A percentile compares a stretch with the other conserved stretches of the same genome.
Conservation (phyloP, 1,140 invertebrate species). For the Tyrophagus putrescentiae region DNA sequence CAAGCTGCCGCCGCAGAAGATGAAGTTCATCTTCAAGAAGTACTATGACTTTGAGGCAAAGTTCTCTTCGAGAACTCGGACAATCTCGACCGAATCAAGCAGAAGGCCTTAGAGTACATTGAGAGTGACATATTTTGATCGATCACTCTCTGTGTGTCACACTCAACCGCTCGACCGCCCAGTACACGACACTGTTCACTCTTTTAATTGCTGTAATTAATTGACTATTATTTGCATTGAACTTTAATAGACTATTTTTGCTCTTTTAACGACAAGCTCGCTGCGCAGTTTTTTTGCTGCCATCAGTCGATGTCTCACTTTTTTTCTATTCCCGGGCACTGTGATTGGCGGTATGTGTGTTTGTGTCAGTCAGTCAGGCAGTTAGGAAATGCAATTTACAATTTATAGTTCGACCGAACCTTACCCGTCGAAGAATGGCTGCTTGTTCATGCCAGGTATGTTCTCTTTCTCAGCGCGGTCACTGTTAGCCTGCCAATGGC, state of each 20-base stretch:
- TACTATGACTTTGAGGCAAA: constrained; percentile 22
- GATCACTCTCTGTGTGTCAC: not conserved
- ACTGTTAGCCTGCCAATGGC: not conserved
- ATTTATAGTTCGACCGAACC: not conserved
- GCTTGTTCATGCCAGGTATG: not conserved
- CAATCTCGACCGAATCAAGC: constrained; percentile 14
- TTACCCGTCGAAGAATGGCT: not conserved
- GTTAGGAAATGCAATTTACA: not conserved
- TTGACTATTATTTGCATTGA: too few relatives aligned
- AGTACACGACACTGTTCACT: too few relatives aligned
- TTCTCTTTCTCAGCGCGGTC: not conserved
- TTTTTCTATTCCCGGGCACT: too few relatives aligned
- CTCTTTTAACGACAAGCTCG: too few relatives aligned
- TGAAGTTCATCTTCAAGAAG: constrained; percentile 21
- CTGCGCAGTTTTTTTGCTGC: too few relatives aligned
- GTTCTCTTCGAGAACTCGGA: constrained; percentile 6
- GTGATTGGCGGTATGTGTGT: too few relatives aligned
- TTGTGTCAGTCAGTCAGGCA: too few relatives aligned
- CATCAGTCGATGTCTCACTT: too few relatives aligned
- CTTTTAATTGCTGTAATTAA: too few relatives aligned
- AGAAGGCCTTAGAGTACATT: constrained; percentile 19
- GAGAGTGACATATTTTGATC: constrained; percentile 10
- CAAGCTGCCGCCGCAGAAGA: constrained; percentile 17
- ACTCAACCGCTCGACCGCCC: not conserved
- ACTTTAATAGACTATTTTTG: too few relatives aligned